A percentile compares a stretch with the other conserved stretches of the same genome.
phyloP scores from a whole-genome alignment of 2,113 vertebrate species.

The Chloropsis hardwickii region DNA sequence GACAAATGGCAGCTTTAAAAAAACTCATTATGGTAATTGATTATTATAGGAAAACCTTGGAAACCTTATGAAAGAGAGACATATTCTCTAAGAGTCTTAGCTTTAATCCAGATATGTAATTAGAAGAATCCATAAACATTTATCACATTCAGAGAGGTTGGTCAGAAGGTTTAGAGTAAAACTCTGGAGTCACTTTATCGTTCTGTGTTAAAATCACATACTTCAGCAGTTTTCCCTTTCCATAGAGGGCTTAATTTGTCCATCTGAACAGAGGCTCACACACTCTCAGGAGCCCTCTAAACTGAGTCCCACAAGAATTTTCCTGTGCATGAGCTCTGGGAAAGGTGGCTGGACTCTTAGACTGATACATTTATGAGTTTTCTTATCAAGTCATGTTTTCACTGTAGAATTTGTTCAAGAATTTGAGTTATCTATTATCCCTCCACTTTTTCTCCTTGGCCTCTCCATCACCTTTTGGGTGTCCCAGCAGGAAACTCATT shows the following conservation, averaged over 20 bases:
- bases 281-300: not conserved
- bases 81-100: constrained; percentile 71
- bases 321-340: not conserved
- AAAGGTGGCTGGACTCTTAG: not conserved
- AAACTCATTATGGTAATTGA: constrained; percentile 82
- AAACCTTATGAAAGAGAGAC: constrained; percentile 70
- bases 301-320: not conserved
- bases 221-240: constrained; percentile 43
- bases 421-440: not conserved
- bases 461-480: not conserved
- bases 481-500: not conserved
- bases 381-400: not conserved
- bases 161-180: constrained; percentile 66
- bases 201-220: constrained; percentile 56
- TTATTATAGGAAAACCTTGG: constrained; percentile 75
- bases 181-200: constrained; percentile 54
- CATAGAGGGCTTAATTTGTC: constrained; percentile 58
- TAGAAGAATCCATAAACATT: constrained; percentile 79
- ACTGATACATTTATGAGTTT: not conserved
- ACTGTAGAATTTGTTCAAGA: not conserved
- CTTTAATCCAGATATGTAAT: constrained; percentile 75
- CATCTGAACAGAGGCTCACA: constrained; percentile 39
- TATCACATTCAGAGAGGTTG: constrained; percentile 67
- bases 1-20: constrained; percentile 79
- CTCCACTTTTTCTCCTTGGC: not conserved